Conservation (phyloP, 2,888 invertebrate species). For the Lasioglossum villosulum region DNA sequence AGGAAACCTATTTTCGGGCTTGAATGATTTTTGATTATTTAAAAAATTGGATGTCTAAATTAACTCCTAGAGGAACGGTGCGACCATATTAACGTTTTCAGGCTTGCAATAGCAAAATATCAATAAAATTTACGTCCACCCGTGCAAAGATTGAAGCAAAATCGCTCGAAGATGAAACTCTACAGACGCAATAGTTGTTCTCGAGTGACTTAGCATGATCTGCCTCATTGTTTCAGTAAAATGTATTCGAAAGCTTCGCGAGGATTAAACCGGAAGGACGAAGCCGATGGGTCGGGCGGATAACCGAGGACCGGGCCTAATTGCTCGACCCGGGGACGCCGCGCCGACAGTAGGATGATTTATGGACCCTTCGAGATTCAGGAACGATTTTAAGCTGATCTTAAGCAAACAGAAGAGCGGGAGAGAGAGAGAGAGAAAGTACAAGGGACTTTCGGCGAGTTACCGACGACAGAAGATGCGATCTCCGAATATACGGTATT, state of each 20-base stretch:
- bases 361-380: slow-evolving; percentile 55
- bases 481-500: slow-evolving; percentile 36
- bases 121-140: no score
- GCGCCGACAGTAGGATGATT: slow-evolving; percentile 54
- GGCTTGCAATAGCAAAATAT: no score
- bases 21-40: no score
- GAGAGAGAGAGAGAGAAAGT: background rate
- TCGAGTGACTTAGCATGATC: background rate
- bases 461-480: slow-evolving; percentile 42
- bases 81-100: no score
- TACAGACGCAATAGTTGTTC: no score
- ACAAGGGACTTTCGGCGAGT: slow-evolving; percentile 12
- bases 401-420: slow-evolving; percentile 10
- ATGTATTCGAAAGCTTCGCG: slow-evolving; percentile 11
- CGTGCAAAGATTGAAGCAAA: no score
- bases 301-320: slow-evolving; percentile 45
- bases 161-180: no score
- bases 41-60: no score
- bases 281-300: slow-evolving; percentile 26
- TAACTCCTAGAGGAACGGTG: no score
- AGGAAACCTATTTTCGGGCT: no score
- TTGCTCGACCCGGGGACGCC: slow-evolving; percentile 29
- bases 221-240: background rate
- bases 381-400: slow-evolving; percentile 25
- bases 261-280: slow-evolving; percentile 36